Base-by-base conservation (phyloP, 2,888 invertebrate genomes). In the Agrypnus murinus region DNA sequence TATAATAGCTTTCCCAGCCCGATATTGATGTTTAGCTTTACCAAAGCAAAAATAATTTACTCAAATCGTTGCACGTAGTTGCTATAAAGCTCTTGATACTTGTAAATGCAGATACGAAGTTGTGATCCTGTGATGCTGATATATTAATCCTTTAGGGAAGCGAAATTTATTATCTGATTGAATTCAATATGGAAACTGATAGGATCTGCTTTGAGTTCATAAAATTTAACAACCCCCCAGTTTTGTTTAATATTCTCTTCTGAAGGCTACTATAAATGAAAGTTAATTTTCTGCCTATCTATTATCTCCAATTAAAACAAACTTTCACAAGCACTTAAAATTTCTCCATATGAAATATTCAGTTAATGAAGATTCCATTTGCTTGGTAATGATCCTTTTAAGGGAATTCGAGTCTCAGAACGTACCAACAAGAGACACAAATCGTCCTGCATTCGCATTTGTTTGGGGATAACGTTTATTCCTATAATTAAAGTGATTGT, bases 21-120 rank as follows among this genome's bases (percentile, higher is more conserved):
- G 71, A 71, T 71, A 71, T 71, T 50, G 67, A 71, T 63, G 65
- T 66, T 66, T 58, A 71, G 63, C 66, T 71, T 45, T 58, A 36
- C 50, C 53, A 57, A 71, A 63, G 53, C 36, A 46, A 67, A 63
- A 62, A 62, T 68, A 62, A 62, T 62, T 68, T 57, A 63, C 17
- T 36, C 62, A 46, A 43, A 53, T 45, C 25, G 48, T 55, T 65
- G 43, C 43, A 65, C 38, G 65, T 65, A 31, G 55, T 65, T 53
- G 55, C 53, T 48, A 55, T 55, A 36, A 36, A 55, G 55, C 55
- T 55, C 55, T 55, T 36, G 55, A 50, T 55, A 55, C 55, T 55
- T 60, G 53, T 40, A 64, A 50, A 64, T 64, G 25, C 50, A 48
- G 43, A 50, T 36, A 50, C 38, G 38, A 55, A 55, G 55, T 32